A percentile compares a stretch with the other conserved stretches of the same genome.
Conservation (phyloP, 2,113 vertebrate species). For the Ellobius talpinus region DNA sequence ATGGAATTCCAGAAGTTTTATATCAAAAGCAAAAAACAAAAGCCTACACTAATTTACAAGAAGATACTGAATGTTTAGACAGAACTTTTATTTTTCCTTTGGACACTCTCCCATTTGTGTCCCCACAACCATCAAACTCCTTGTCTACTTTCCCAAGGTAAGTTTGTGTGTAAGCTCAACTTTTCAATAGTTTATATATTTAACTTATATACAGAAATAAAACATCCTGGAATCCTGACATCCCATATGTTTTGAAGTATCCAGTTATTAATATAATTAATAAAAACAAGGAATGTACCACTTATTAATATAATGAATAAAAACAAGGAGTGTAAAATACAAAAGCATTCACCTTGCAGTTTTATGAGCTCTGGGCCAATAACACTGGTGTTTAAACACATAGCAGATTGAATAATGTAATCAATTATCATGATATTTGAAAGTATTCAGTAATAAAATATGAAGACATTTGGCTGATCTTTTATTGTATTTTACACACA, state of each 20-base stretch:
- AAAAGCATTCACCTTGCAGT: neutral
- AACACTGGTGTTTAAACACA: neutral
- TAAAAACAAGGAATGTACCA: neutral
- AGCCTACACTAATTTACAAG: neutral
- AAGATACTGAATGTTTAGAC: neutral
- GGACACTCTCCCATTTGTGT: neutral
- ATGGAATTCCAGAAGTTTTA: neutral
- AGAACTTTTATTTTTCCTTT: constrained; percentile 16
- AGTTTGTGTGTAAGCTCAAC: neutral
- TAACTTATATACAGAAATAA: neutral
- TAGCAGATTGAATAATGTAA: neutral
- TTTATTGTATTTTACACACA: constrained; percentile 29
- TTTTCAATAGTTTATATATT: neutral
- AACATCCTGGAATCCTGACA: constrained; percentile 7
- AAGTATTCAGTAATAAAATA: constrained; percentile 33
- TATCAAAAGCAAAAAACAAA: constrained; percentile 48
- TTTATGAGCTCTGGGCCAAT: neutral
- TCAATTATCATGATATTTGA: constrained; percentile 23
- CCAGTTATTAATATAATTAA: constrained; percentile 17
- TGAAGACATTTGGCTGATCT: neutral
- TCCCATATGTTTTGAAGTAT: neutral
- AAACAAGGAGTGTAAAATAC: neutral
- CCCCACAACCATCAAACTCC: constrained; percentile 16
- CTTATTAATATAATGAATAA: constrained; percentile 32
- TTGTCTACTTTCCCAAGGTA: constrained; percentile 7